Conservation (phyloP, 37 sponge, comb jelly and placozoan species). For the Geodia barretti region DNA sequence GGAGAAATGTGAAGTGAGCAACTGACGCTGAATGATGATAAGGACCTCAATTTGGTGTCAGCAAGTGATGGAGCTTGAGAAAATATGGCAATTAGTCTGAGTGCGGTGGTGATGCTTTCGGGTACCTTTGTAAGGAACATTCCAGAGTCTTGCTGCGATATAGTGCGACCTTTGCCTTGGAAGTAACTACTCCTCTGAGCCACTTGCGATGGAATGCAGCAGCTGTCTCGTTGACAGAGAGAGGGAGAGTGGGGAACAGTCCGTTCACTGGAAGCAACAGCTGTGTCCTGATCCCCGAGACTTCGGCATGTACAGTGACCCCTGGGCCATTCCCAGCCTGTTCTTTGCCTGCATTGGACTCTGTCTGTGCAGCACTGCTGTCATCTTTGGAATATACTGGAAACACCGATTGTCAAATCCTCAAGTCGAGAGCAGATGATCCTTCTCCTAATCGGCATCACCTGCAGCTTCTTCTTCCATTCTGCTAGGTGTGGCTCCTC, state of each 20-base stretch:
- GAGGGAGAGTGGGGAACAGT: slow-evolving; percentile 51
- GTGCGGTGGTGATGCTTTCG: slow-evolving; percentile 49
- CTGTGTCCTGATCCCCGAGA: slow-evolving; percentile 38
- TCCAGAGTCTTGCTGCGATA: slow-evolving; percentile 61
- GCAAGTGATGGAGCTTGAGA: background rate
- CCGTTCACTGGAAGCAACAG: slow-evolving; percentile 50
- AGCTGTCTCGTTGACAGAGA: slow-evolving; percentile 38
- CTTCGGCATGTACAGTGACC: slow-evolving; percentile 22
- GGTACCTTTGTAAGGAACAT: slow-evolving; percentile 25
- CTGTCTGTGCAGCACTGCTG: slow-evolving; percentile 8
- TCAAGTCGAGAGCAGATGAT: slow-evolving; percentile 84
- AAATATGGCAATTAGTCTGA: slow-evolving; percentile 17
- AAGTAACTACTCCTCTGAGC: slow-evolving; percentile 28
- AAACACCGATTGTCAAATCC: slow-evolving; percentile 76
- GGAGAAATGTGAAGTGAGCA: background rate
- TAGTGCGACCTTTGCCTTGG: slow-evolving; percentile 65
- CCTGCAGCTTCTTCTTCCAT: slow-evolving; percentile 43
- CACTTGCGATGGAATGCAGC: slow-evolving; percentile 21
- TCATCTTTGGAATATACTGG: slow-evolving; percentile 49
- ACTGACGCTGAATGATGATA: slow-evolving; percentile 1
- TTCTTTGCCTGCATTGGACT: slow-evolving; percentile 52
- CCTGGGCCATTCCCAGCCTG: slow-evolving; percentile 45
- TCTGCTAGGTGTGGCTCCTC: slow-evolving; percentile 28
- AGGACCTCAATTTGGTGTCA: slow-evolving; percentile 56
- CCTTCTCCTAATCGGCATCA: slow-evolving; percentile 59